A percentile compares a stretch with the other conserved stretches of the same genome.
These are phyloP conservation scores for Embiotoca jacksoni DNA, from an alignment of 2,113 vertebrate genomes.

Conservation along the genomic window DNA sequence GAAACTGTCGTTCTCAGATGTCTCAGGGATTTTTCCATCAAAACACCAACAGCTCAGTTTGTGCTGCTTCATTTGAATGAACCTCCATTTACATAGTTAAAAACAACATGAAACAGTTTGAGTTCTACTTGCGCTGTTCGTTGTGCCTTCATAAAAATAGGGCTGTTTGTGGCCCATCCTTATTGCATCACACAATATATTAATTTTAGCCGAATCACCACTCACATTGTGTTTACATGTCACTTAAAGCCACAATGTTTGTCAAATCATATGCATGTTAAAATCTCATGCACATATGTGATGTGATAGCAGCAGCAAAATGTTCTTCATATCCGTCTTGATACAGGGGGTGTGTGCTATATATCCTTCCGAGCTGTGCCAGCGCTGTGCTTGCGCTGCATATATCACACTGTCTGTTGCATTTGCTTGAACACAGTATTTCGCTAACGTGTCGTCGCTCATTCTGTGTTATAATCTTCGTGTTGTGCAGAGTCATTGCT, in stretches of 20 bases:
- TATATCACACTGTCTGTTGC: conserved; percentile 36
- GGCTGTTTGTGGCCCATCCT: neutral
- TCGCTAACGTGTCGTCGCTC: conserved; percentile 12
- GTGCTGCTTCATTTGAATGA: neutral
- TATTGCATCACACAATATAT: conserved; percentile 22
- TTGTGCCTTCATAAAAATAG: neutral
- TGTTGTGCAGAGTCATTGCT: conserved; percentile 65
- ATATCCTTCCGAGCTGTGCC: conserved; percentile 11
- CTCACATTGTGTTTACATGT: conserved; percentile 29
- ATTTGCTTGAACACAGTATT: conserved; percentile 41
- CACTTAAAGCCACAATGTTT: conserved; percentile 2
- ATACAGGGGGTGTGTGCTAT: neutral
- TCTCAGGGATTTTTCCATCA: no score
- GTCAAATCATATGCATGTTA: conserved; percentile 22
- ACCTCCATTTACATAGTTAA: neutral
- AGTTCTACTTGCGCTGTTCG: neutral
- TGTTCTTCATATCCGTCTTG: neutral
- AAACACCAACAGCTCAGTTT: neutral
- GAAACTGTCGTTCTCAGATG: no score
- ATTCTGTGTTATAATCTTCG: conserved; percentile 36
- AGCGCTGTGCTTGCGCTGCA: conserved; percentile 26
- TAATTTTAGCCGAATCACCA: conserved; percentile 11
- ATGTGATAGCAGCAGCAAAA: neutral
- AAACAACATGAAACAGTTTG: neutral
- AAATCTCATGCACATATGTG: neutral